A percentile compares a stretch with the other conserved stretches of the same genome.
Evolutionary conservation across 2,888 invertebrate species (phyloP).

Genomic region (Leptothorax acervorum): DNA sequence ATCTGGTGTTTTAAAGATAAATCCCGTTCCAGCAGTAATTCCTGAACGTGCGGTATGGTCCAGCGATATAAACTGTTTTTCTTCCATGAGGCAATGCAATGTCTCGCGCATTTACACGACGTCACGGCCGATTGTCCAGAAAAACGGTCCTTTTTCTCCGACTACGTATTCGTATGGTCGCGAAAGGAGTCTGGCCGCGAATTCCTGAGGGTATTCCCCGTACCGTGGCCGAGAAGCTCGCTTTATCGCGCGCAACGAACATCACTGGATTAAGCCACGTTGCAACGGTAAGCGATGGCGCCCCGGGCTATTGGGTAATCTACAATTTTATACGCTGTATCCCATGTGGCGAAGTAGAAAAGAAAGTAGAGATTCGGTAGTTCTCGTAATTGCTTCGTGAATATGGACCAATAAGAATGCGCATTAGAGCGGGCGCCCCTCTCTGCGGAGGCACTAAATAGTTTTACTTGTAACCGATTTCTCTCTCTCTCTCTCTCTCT

Average conservation of each 20-base stretch:
- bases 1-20: not conserved
- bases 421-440: not conserved
- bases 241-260: constrained; percentile 74
- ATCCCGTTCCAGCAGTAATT: constrained; percentile 10
- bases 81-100: constrained; percentile 64
- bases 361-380: constrained; percentile 72
- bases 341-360: constrained; percentile 60
- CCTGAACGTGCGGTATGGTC: not conserved
- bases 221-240: constrained; percentile 65
- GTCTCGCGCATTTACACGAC: constrained; percentile 66
- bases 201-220: constrained; percentile 67
- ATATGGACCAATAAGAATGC: constrained; percentile 67
- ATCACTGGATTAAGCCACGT: constrained; percentile 73
- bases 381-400: constrained; percentile 71
- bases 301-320: constrained; percentile 75
- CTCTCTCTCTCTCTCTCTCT: no score
- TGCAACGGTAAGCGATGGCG: constrained; percentile 73
- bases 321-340: constrained; percentile 73
- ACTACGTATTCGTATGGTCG: constrained; percentile 35
- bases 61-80: constrained; percentile 33
- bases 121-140: constrained; percentile 37
- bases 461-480: not conserved
- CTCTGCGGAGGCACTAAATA: not conserved
- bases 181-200: constrained; percentile 61
- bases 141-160: constrained; percentile 54